Evolutionary conservation across 2,113 vertebrate species (phyloP).

Genomic region (Coturnix japonica): DNA sequence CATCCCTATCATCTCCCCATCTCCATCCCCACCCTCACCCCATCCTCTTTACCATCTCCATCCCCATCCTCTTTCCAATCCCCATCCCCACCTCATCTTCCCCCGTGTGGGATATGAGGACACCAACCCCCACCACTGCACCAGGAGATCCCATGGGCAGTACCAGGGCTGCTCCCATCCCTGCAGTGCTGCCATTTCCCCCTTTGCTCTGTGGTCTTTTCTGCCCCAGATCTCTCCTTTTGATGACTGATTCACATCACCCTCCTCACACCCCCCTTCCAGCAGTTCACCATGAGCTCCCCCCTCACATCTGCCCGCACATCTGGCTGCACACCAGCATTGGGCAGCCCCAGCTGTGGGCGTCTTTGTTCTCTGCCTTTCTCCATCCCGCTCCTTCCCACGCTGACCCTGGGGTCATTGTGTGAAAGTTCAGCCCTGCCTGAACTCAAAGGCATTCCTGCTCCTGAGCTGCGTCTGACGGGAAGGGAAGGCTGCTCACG

Average conservation of each 20-base stretch:
- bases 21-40: background rate
- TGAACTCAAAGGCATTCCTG: background rate
- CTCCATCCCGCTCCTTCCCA: background rate
- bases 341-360: accelerated
- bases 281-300: background rate
- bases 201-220: background rate
- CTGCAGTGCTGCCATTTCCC: background rate
- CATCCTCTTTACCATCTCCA: background rate
- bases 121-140: background rate
- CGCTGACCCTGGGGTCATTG: background rate
- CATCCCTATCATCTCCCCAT: no score
- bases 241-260: background rate
- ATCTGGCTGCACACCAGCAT: background rate
- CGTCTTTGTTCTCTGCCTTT: slow-evolving; percentile 12
- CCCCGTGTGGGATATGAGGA: background rate
- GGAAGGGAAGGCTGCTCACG: background rate
- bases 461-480: no score
- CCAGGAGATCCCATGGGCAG: background rate
- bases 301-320: accelerated
- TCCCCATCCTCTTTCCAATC: background rate
- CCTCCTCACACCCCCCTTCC: background rate
- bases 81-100: background rate
- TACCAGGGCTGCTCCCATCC: background rate
- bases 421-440: slow-evolving; percentile 20
- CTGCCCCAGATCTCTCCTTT: background rate